These are phyloP conservation scores for Formica aserva DNA, from an alignment of 2,888 invertebrate species.

Conservation along the genomic window DNA sequence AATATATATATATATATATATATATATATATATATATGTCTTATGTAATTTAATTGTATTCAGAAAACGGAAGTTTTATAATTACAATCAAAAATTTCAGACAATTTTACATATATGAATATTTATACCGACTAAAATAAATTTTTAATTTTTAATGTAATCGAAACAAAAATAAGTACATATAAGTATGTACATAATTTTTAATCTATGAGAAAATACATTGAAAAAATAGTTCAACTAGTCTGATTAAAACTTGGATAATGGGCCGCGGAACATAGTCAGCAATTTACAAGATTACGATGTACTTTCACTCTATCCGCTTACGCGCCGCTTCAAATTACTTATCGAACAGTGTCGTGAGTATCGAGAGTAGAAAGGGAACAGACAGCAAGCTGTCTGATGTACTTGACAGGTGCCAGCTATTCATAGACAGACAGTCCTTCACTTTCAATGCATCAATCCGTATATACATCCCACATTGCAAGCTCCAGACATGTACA, in stretches of 20 bases:
- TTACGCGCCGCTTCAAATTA: conserved; percentile 66
- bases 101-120: neutral
- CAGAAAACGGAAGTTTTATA: neutral
- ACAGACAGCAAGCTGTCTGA: conserved; percentile 67
- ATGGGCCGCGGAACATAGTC: neutral
- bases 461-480: conserved; percentile 14
- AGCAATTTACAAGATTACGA: conserved; percentile 15
- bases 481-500: neutral
- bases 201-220: neutral
- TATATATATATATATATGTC: too few species aligned
- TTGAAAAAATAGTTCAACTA: neutral
- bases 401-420: conserved; percentile 72
- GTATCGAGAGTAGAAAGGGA: conserved; percentile 68
- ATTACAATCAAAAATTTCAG: neutral
- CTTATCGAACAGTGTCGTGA: conserved; percentile 68
- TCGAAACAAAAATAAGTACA: neutral
- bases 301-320: conserved; percentile 26
- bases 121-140: neutral
- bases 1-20: too few species aligned
- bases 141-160: neutral
- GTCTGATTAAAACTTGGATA: neutral
- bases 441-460: conserved; percentile 72
- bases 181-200: neutral
- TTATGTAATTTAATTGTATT: neutral
- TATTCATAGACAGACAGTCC: conserved; percentile 70